Evolutionary conservation across 1,140 invertebrate species (phyloP).

Genomic region (Zophobas morio): DNA sequence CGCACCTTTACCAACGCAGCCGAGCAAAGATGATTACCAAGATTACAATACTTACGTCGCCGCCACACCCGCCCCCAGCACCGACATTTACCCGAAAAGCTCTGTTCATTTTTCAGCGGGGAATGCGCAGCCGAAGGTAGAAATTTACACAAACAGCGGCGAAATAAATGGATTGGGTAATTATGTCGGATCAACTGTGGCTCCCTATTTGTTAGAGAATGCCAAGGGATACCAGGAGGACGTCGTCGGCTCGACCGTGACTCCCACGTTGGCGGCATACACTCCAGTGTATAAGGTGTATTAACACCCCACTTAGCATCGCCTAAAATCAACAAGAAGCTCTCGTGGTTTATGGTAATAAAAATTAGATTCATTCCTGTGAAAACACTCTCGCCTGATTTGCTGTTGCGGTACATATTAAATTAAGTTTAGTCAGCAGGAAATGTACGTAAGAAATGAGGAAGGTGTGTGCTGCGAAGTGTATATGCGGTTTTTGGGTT

Average conservation of each 20-base stretch:
- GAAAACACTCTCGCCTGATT: no score
- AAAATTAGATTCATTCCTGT: no score
- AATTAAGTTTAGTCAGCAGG: no score
- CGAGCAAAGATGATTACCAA: not conserved
- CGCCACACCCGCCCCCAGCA: not conserved
- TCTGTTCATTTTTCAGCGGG: slow-evolving; percentile 9
- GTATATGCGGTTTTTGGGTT: no score
- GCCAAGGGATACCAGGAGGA: slow-evolving; percentile 13
- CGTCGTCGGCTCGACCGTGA: slow-evolving; percentile 27
- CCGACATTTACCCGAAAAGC: not conserved
- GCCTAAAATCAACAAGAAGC: slow-evolving; percentile 10
- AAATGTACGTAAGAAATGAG: no score
- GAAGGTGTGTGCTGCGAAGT: no score
- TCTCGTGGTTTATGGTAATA: no score
- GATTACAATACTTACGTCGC: slow-evolving; percentile 16
- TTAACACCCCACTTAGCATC: slow-evolving; percentile 26
- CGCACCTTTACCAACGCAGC: slow-evolving; percentile 21
- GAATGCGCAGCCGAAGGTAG: slow-evolving; percentile 42
- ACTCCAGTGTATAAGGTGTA: slow-evolving; percentile 17
- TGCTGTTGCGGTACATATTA: no score
- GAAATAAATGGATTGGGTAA: slow-evolving; percentile 30
- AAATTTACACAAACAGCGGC: slow-evolving; percentile 53
- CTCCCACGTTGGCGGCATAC: slow-evolving; percentile 7
- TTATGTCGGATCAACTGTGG: slow-evolving; percentile 33
- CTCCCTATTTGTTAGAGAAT: slow-evolving; percentile 19